Conservation (phyloP, 2,113 vertebrate species). For the Willisornis vidua region DNA sequence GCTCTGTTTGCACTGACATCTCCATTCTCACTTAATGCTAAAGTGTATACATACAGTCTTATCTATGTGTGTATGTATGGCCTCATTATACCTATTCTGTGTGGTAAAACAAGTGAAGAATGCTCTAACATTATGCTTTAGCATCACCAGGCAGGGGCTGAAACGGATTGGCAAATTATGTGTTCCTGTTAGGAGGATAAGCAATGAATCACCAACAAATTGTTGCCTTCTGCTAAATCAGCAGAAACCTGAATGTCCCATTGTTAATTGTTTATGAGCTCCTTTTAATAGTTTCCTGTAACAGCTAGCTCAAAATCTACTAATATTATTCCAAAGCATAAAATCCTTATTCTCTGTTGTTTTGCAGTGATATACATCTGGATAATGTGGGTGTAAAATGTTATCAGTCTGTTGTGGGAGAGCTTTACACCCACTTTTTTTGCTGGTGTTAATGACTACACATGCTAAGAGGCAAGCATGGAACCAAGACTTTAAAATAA, state of each 20-base stretch:
- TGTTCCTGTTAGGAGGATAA: not conserved
- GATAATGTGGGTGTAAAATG: not conserved
- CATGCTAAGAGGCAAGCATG: not conserved
- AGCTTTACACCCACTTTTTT: not conserved
- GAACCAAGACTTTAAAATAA: not conserved
- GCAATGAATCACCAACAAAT: not conserved
- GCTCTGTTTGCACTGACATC: not conserved
- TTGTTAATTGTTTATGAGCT: constrained; percentile 17
- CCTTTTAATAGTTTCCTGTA: not conserved
- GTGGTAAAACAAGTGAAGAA: not conserved
- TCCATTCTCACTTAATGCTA: not conserved
- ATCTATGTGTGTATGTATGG: not conserved
- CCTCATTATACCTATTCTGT: not conserved
- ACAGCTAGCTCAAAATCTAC: not conserved
- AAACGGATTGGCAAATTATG: not conserved
- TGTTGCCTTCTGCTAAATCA: constrained; percentile 16
- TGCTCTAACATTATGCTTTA: not conserved
- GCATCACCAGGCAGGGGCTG: not conserved
- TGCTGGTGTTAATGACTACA: not conserved
- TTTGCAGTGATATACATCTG: not conserved
- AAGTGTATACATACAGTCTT: not conserved
- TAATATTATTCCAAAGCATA: constrained; percentile 6
- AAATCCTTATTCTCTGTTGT: not conserved
- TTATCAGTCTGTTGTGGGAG: not conserved
- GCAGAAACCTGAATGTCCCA: not conserved